phyloP scores from a whole-genome alignment of 2,113 vertebrate species.

The Rhinopithecus roxellana region DNA sequence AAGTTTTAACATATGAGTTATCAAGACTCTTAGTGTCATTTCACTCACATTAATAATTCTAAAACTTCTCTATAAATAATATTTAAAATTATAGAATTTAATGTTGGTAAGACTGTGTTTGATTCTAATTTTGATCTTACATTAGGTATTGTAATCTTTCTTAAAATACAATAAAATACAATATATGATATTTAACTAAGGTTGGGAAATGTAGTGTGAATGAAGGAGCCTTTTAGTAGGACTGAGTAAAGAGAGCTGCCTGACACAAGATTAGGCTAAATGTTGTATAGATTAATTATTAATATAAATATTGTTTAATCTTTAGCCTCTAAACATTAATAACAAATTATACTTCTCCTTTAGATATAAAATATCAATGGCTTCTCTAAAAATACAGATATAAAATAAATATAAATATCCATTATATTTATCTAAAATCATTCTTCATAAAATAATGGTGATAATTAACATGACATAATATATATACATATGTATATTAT shows the following conservation, averaged over 20 bases:
- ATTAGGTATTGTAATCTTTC: not conserved
- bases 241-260: not conserved
- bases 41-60: rapidly evolving
- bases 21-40: not conserved
- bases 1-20: not conserved
- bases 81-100: not conserved
- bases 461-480: not conserved
- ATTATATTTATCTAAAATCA: not conserved
- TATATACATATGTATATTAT: not conserved
- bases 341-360: not conserved
- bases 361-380: not conserved
- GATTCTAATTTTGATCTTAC: not conserved
- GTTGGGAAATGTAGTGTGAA: not conserved
- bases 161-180: not conserved
- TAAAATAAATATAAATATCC: not conserved
- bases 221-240: not conserved
- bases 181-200: not conserved
- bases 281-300: not conserved
- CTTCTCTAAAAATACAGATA: not conserved
- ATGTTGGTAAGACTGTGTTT: not conserved
- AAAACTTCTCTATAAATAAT: not conserved
- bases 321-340: not conserved
- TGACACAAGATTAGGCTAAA: not conserved
- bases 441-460: not conserved
- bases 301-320: not conserved